Percentiles rank a stretch among this genome's conserved stretches.
phyloP scores from a whole-genome alignment of 2,797 vertebrate species.

The Pristis pectinata region DNA sequence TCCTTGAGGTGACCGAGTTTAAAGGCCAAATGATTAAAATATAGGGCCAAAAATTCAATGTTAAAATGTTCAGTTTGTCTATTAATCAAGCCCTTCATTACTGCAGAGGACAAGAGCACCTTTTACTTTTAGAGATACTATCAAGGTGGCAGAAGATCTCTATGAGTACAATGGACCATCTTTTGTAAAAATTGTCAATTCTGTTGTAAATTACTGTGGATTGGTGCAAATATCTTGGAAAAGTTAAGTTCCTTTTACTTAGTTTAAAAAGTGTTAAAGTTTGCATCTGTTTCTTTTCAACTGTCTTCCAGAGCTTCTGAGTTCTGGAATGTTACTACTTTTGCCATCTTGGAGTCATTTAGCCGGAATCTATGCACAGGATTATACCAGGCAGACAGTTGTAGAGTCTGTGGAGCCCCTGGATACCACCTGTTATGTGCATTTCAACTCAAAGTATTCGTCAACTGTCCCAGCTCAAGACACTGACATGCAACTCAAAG shows the following conservation, averaged over 20 bases:
- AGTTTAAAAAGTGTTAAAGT: not conserved
- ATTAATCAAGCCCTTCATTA: not conserved
- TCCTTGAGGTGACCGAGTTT: not conserved
- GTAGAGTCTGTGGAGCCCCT: not conserved
- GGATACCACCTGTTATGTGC: constrained; percentile 10
- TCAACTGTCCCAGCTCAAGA: not conserved
- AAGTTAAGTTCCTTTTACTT: not conserved
- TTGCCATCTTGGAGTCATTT: constrained; percentile 18
- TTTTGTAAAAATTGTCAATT: not conserved
- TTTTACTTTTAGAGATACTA: not conserved
- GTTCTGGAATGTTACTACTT: constrained; percentile 23
- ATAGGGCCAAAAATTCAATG: not conserved
- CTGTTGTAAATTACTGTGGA: not conserved
- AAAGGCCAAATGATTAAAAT: not conserved
- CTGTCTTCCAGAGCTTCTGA: not conserved
- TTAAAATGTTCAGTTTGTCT: too few species aligned
- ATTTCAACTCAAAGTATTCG: not conserved
- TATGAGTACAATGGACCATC: not conserved
- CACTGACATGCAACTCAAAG: not conserved
- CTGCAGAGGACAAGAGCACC: not conserved
- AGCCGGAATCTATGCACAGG: not conserved
- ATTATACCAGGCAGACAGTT: constrained; percentile 4
- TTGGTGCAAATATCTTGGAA: not conserved
- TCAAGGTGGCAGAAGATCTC: not conserved
- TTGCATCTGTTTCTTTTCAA: constrained; percentile 32